Conservation (phyloP, 2,888 invertebrate genomes). For the Lasioglossum vierecki region DNA sequence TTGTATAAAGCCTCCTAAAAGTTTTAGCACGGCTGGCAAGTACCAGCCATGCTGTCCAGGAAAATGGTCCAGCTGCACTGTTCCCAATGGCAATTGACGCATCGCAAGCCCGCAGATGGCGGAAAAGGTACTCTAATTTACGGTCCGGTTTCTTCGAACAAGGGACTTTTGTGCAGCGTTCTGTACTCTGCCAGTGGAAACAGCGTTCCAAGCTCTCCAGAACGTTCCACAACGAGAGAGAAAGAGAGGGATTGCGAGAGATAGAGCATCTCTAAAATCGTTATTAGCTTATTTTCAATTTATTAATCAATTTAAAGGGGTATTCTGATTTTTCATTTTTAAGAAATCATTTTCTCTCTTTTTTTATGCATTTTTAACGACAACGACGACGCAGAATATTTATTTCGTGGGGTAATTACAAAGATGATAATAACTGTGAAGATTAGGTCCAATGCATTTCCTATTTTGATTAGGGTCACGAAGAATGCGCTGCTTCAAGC, state of each 20-base stretch:
- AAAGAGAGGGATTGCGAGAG: not conserved
- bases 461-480: conserved; percentile 5
- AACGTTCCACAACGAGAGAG: not conserved
- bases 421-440: not conserved
- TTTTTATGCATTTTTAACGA: not conserved
- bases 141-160: conserved; percentile 22
- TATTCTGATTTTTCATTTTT: not conserved
- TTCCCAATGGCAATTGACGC: conserved; percentile 19
- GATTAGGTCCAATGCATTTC: conserved; percentile 1
- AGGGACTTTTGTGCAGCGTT: conserved; percentile 11
- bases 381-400: not conserved
- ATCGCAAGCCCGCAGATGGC: conserved; percentile 14
- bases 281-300: not conserved
- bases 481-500: not conserved
- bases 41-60: not conserved
- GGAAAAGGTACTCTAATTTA: conserved; percentile 21
- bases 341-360: not conserved
- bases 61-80: conserved; percentile 18
- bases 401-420: not conserved
- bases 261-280: not conserved
- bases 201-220: not conserved
- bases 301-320: not conserved
- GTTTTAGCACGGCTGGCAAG: conserved; percentile 4
- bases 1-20: not conserved
- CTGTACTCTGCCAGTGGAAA: not conserved